Evolutionary conservation across 1,140 invertebrate genomes (phyloP), one percentile per base, ranked within the genome.

Genomic region (Brachionus paranguensis): DNA sequence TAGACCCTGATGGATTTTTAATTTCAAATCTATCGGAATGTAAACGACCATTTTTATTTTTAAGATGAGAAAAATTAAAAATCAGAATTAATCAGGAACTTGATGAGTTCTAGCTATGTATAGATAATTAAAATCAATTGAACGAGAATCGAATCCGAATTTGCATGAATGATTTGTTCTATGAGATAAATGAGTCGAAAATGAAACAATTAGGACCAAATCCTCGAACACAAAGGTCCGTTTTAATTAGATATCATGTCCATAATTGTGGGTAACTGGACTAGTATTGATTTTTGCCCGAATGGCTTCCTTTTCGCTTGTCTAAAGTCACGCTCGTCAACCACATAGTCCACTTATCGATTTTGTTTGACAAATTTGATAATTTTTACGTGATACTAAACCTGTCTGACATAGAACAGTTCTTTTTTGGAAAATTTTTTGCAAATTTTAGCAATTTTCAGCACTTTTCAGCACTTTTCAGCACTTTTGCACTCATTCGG

Each of bases 61-160:
- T 50, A 76, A 76, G 37, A 70, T 37, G 37, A 11, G 27, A 70
- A 76, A 37, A 76, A 76, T 50, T 50, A 50, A 76, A 76, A 76
- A 76, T 76, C 72, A 76, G 47, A 76, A 76, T 76, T 76, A 76
- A 76, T 76, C 72, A 76, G 72, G 72, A 76, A 76, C 72, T 76
- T 76, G 72, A 76, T 50, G 72, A 47, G 33, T 43, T 74, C 17
- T 43, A 17, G 20, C 20, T 74, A 43, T 41, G 68, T 72, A 47
- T 76, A 50, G 72, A 76, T 76, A 76, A 76, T 76, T 76, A 76
- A 76, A 50, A 27, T 76, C 72, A 76, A 76, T 76, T 76, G 43
- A 76, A 76, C 41, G 41, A 43, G 41, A 74, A 74, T 74, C 45
- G 33, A 74, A 43, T 20, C 45, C 20, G 47, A 76, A 76, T 76